A percentile compares a stretch with the other conserved stretches of the same genome.
Evolutionary conservation across 2,113 vertebrate species (phyloP).

Genomic region (Leuciscus idus): DNA sequence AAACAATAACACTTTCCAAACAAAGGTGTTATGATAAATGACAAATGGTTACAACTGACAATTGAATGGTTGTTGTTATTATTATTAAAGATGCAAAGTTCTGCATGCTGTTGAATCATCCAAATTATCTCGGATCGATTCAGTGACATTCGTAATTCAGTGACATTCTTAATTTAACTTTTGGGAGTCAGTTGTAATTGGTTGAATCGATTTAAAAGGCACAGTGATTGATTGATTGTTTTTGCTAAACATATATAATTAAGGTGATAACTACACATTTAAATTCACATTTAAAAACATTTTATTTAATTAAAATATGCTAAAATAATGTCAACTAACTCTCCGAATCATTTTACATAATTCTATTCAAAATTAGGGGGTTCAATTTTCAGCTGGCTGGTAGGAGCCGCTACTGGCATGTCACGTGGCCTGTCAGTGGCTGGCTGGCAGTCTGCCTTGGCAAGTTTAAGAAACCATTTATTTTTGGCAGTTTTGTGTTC

Average conservation of each 20-base stretch:
- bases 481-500: too few species aligned
- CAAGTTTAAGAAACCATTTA: too few species aligned
- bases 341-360: not conserved
- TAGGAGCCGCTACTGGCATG: too few species aligned
- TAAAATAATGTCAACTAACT: not conserved
- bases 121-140: not conserved
- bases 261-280: not conserved
- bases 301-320: not conserved
- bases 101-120: not conserved
- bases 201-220: not conserved
- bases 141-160: not conserved
- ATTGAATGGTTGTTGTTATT: not conserved
- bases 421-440: too few species aligned
- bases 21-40: too few species aligned
- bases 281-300: not conserved
- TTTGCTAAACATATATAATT: not conserved
- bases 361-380: not conserved
- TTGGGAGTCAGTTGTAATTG: not conserved
- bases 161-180: not conserved
- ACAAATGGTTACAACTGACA: not conserved
- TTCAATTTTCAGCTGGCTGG: too few species aligned
- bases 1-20: not conserved
- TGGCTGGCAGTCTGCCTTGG: too few species aligned
- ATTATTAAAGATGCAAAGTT: not conserved
- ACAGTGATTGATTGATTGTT: not conserved